Evolutionary conservation across 2,888 invertebrate genomes (phyloP).

Genomic region (Lamellibrachia columna): DNA sequence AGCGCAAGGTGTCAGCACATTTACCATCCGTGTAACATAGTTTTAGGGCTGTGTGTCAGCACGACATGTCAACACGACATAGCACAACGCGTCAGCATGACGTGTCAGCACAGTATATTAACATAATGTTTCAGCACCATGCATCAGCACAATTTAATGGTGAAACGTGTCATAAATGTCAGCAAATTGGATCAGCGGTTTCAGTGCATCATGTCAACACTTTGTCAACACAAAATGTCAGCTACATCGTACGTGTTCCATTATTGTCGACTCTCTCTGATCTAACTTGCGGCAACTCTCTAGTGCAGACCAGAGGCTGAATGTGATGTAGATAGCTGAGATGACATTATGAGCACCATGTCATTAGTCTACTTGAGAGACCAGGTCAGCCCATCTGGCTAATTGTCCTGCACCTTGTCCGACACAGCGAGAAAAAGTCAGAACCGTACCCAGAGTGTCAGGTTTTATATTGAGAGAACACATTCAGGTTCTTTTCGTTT

Average conservation of each 20-base stretch:
- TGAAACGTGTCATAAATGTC: background rate
- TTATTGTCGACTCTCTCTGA: background rate
- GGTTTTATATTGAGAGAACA: background rate
- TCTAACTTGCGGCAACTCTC: background rate
- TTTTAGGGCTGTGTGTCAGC: background rate
- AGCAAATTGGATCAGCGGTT: too few species aligned
- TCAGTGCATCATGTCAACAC: too few species aligned
- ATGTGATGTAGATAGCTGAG: background rate
- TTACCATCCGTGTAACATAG: too few species aligned
- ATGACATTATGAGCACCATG: background rate
- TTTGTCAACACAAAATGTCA: background rate
- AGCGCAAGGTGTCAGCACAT: background rate
- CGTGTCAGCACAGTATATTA: background rate
- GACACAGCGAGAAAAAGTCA: background rate
- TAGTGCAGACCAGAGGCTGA: background rate
- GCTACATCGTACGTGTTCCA: background rate
- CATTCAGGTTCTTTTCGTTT: background rate
- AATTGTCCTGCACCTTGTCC: background rate
- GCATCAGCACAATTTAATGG: background rate
- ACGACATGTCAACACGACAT: conserved; percentile 8
- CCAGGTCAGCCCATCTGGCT: background rate
- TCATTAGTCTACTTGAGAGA: background rate
- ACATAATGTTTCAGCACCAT: background rate
- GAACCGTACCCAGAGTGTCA: background rate
- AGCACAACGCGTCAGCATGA: too few species aligned